Evolutionary conservation across 2,888 invertebrate genomes (phyloP), one percentile per base, ranked within the genome.

Genomic region (Euphydryas editha): DNA sequence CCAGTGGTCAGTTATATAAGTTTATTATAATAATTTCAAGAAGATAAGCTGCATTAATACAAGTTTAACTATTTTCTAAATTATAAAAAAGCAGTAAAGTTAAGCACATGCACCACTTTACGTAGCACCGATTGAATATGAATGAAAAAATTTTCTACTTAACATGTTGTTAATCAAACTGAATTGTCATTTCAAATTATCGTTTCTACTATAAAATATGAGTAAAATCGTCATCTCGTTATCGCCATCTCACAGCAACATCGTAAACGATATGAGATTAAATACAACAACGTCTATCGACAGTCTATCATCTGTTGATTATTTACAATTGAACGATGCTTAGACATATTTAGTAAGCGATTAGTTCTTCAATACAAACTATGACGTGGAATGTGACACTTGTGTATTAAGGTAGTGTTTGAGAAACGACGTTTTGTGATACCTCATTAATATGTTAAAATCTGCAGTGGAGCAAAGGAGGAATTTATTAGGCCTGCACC

Each of bases 341-440:
- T 30, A 47, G 17, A 37, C 47, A 21, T 51, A 44, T 63, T 51
- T 57, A n/a, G 24, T 58, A 49, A 49, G 47, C 42, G 49, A 58
- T n/a, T 56, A 58, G 17, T 49, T 63, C 39, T 49, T 18, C 57
- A 42, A 63, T 51, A 42, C 57, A 39, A 58, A 58, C 46, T 24
- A 42, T 47, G 18, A 36, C 18, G 21, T 49, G 57, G 63, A 39
- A 63, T 63, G 63, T 11, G 58, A 58, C 30, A 39, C 49, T 51
- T 46, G 47, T 58, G 36, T 17, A 49, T 63, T 30, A 58, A 63
- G 44, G 44, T 56, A 55, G 18, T 18, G 13, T 21, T n/a, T 36
- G 56, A 18, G 20, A 63, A 30, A 24, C n/a, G 39, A 58, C 49
- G 13, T 20, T 58, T 58, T 21, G 30, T 51, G 49, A n/a, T 39